phyloP scores from a whole-genome alignment of 2,888 invertebrate species.

The Luperina nickerlii region DNA sequence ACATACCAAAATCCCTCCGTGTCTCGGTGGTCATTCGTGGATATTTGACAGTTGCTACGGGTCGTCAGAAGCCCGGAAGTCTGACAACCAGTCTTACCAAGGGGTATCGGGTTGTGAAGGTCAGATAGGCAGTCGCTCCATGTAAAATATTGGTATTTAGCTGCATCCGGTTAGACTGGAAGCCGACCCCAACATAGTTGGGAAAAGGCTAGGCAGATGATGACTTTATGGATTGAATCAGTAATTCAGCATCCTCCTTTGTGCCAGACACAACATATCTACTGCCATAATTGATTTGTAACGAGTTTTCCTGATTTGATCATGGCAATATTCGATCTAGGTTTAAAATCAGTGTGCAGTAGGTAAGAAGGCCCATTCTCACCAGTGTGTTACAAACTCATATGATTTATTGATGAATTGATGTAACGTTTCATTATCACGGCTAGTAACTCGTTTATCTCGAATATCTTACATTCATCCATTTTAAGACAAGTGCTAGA shows the following conservation, averaged over 20 bases:
- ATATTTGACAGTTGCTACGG: neutral
- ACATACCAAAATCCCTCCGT: neutral
- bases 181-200: neutral
- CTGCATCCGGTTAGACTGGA: neutral
- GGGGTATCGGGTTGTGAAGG: neutral
- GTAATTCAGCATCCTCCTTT: neutral
- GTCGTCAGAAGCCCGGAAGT: neutral
- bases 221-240: neutral
- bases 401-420: constrained; percentile 20
- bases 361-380: constrained; percentile 4
- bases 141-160: neutral
- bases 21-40: neutral
- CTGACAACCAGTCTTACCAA: neutral
- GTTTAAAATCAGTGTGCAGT: neutral
- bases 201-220: neutral
- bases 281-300: neutral
- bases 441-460: constrained; percentile 18
- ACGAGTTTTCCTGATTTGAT: neutral
- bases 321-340: neutral
- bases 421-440: constrained; percentile 29
- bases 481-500: constrained; percentile 5
- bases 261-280: neutral
- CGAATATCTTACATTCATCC: constrained; percentile 10
- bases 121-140: neutral
- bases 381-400: neutral